phyloP scores from a whole-genome alignment of 2,888 invertebrate genomes.

The Eilema depressum region DNA sequence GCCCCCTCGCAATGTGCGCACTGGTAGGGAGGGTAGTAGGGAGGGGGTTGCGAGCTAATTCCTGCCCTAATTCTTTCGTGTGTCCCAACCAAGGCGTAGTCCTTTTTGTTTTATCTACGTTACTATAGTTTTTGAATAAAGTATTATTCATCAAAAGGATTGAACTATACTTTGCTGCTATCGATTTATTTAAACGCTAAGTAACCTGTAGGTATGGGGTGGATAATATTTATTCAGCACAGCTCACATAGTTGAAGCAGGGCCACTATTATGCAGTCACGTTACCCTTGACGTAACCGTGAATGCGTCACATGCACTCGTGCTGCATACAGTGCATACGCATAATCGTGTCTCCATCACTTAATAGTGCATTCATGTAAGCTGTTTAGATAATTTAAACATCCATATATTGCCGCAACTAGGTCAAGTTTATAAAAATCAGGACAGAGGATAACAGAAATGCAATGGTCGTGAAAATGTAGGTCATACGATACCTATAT shows the following conservation, averaged over 20 bases:
- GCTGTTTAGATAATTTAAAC: slow-evolving; percentile 69
- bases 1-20: slow-evolving; percentile 40
- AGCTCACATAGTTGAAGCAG: slow-evolving; percentile 21
- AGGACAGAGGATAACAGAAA: slow-evolving; percentile 83
- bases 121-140: not conserved
- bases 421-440: slow-evolving; percentile 82
- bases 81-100: slow-evolving; percentile 23
- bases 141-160: not conserved
- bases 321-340: slow-evolving; percentile 63
- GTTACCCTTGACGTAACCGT: slow-evolving; percentile 65
- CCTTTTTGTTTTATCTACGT: not conserved
- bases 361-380: slow-evolving; percentile 66
- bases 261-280: slow-evolving; percentile 41
- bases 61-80: slow-evolving; percentile 58
- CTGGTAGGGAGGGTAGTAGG: slow-evolving; percentile 42
- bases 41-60: slow-evolving; percentile 31
- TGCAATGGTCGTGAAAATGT: slow-evolving; percentile 74
- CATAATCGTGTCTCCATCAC: slow-evolving; percentile 58
- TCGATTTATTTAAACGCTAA: not conserved
- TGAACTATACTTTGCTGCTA: not conserved
- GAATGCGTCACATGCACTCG: slow-evolving; percentile 58
- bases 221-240: slow-evolving; percentile 22
- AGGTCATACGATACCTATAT: slow-evolving; percentile 62
- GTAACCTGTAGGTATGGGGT: not conserved
- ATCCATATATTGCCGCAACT: slow-evolving; percentile 68